Evolutionary conservation across 2,113 vertebrate genomes (phyloP).

Genomic region (Motacilla tschutschensis): DNA sequence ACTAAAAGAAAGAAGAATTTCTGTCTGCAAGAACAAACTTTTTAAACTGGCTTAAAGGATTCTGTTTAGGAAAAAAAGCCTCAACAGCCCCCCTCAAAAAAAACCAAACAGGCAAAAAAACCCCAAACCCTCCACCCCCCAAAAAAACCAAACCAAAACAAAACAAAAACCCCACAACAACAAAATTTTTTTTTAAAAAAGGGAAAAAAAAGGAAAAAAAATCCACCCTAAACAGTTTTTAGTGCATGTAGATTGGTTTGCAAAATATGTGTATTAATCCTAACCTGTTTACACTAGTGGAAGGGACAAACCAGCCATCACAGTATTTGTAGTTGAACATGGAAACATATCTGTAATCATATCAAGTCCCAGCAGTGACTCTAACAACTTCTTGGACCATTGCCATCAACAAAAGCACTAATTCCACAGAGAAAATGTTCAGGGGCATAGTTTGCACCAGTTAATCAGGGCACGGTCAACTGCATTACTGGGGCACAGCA

Average conservation of each 20-base stretch:
- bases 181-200: too few species aligned
- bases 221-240: background rate
- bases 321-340: background rate
- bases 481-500: background rate
- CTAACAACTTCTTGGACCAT: background rate
- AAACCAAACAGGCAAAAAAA: too few species aligned
- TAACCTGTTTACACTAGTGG: background rate
- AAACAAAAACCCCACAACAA: background rate
- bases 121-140: too few species aligned
- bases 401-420: background rate
- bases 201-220: background rate
- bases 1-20: background rate
- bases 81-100: accelerated
- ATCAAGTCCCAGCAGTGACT: background rate
- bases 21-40: background rate
- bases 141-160: background rate
- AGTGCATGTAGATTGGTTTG: background rate
- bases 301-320: background rate
- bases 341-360: background rate
- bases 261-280: background rate
- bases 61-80: background rate
- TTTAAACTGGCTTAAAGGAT: background rate
- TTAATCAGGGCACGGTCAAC: background rate
- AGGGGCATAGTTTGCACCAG: background rate
- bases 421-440: background rate